These are phyloP conservation scores for Spea hammondii DNA, from an alignment of 2,797 vertebrate species.

Conservation along the genomic window DNA sequence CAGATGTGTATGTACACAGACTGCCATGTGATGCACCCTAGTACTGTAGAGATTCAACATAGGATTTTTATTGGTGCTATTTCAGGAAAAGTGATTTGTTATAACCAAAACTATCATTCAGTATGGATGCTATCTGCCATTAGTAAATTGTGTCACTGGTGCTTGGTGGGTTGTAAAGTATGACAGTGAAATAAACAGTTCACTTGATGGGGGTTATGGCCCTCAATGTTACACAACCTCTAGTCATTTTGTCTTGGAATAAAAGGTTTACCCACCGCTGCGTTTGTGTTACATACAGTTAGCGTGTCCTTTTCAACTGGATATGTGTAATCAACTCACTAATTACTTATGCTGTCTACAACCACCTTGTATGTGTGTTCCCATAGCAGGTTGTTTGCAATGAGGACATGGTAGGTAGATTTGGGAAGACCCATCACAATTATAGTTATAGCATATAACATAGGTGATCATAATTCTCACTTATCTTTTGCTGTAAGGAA, in stretches of 20 bases:
- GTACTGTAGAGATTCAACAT: conserved; percentile 21
- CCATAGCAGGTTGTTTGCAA: too few species aligned
- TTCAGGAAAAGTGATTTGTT: conserved; percentile 24
- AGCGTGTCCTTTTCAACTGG: too few species aligned
- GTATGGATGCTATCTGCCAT: background rate
- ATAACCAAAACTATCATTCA: background rate
- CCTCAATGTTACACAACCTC: conserved; percentile 21
- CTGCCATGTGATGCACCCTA: background rate
- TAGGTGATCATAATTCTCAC: too few species aligned
- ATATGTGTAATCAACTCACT: too few species aligned
- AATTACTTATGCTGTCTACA: too few species aligned
- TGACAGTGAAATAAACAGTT: conserved; percentile 6
- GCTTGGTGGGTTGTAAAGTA: background rate
- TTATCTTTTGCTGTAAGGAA: too few species aligned
- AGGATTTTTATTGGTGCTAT: conserved; percentile 44
- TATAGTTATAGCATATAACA: too few species aligned
- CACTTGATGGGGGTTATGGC: background rate
- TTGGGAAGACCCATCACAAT: too few species aligned
- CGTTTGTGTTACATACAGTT: conserved; percentile 17
- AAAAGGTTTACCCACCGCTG: conserved; percentile 42
- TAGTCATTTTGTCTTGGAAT: conserved; percentile 38
- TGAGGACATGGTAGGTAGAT: too few species aligned
- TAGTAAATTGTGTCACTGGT: conserved; percentile 3
- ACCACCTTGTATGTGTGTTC: too few species aligned
- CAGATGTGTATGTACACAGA: background rate